Evolutionary conservation across 2,797 vertebrate species (phyloP).

Genomic region (Leptoclinus maculatus): DNA sequence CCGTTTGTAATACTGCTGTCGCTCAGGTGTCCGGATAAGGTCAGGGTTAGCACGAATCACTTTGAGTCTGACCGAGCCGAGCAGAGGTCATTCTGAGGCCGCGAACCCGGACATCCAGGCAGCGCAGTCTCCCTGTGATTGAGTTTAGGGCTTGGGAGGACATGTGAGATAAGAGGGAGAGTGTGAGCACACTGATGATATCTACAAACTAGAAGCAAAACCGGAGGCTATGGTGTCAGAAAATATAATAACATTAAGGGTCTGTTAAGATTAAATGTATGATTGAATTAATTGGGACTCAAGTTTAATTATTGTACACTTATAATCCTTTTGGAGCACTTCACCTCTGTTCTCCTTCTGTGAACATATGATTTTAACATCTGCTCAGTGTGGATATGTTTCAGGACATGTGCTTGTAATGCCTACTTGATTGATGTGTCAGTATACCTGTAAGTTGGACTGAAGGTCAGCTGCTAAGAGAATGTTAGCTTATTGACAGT

Average conservation of each 20-base stretch:
- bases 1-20: slow-evolving; percentile 51
- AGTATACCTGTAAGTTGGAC: slow-evolving; percentile 16
- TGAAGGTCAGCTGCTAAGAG: slow-evolving; percentile 43
- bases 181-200: slow-evolving; percentile 11
- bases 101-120: slow-evolving; percentile 36
- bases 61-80: slow-evolving; percentile 27
- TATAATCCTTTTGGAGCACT: slow-evolving; percentile 24
- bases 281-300: slow-evolving; percentile 15
- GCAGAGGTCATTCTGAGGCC: slow-evolving; percentile 57
- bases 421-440: slow-evolving; percentile 54
- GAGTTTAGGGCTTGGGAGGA: slow-evolving; percentile 20
- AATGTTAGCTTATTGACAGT: not conserved
- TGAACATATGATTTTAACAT: slow-evolving; percentile 45
- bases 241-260: slow-evolving; percentile 22
- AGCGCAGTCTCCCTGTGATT: slow-evolving; percentile 22
- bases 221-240: slow-evolving; percentile 1
- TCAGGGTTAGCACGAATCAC: slow-evolving; percentile 70
- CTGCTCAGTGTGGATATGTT: slow-evolving; percentile 32
- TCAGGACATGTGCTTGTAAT: slow-evolving; percentile 47
- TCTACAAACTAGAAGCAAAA: slow-evolving; percentile 11
- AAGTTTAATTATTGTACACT: slow-evolving; percentile 11
- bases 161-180: slow-evolving; percentile 23
- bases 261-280: slow-evolving; percentile 11
- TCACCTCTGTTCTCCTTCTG: slow-evolving; percentile 15
- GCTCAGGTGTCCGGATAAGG: slow-evolving; percentile 46